Base-by-base conservation (phyloP, 2,888 invertebrate species). In the Dioctria rufipes region DNA sequence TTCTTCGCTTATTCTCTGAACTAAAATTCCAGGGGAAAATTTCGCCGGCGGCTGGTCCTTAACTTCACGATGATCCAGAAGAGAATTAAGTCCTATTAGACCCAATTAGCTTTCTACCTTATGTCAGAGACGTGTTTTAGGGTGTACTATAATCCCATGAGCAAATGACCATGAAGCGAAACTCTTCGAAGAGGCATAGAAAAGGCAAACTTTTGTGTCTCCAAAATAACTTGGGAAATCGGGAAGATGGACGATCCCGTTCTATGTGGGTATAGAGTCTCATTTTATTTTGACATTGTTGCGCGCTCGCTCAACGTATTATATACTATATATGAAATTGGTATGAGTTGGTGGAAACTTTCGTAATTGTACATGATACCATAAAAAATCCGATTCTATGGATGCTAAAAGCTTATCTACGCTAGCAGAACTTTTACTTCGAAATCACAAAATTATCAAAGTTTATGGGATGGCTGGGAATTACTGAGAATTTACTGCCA, bases 61-160 rank as follows among this genome's bases (percentile, higher is more conserved):
- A 25, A 25, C 25, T 37, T 37, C 63, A 25, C 77, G 49, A 61
- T 77, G 77, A 77, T 63, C 77, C 63, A 58, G 49, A 49, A 58
- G 77, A 77, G 49, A 77, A 77, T 77, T 77, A 77, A 63, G 77
- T 61, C 49, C 37, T 77, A 63, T 77, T 77, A 77, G 61, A 77
- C 63, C 77, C 77, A 77, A 77, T 77, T 77, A 77, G 77, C 49
- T 63, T 77, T 77, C 63, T 61, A 77, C 49, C 63, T 77, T 77
- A 49, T 37, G n/a, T 37, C 11, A n/a, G 49, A 60, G 63, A 63
- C 51, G 9, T 11, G n/a, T 66, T 63, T 37, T 37, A 37, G 6
- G 37, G 63, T 37, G 13, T 63, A 51, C 25, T 25, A n/a, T 54
- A 63, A 37, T 37, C 63, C 39, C 8, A 5, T 37, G 63, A 39